Base-by-base conservation (phyloP, 1,140 invertebrate genomes). In the Zaprionus vittiger region DNA sequence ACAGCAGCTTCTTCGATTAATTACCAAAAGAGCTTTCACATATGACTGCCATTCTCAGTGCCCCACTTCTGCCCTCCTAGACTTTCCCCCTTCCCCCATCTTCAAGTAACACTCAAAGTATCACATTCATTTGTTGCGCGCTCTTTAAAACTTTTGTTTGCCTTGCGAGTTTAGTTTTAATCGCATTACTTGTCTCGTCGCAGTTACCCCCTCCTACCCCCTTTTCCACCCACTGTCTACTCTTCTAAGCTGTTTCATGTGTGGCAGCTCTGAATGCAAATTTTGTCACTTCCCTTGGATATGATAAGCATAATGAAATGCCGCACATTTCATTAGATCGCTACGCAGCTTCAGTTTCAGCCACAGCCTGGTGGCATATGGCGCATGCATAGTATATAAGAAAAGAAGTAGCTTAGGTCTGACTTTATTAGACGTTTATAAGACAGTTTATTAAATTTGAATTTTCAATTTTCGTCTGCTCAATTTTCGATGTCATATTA, bases 101-200 rank as follows among this genome's bases (percentile, higher is more conserved):
- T 31, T 34, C 11, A 11, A 28, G 15, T 28, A 26, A 41, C 34
- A 41, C 54, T 54, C 49, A 77, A 65, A 80, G 73, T 80, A 81
- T 80, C 80, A 74, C 69, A 85, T 79, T 81, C 74, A 85, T 81
- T 84, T 79, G 78, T 73, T 59, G 78, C 70, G 73, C 20, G 55
- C 12, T 73, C 81, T 81, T 75, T 63, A 72, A 82, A 82, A 81
- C 59, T 79, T 81, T 82, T 85, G 79, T 79, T 85, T 85, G 72
- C 72, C 75, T 78, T 71, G 41, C 24, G 44, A 55, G 60, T 54
- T 80, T 78, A 81, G 66, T 81, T 78, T 82, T 81, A 82, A 81
- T 81, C 73, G 79, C 79, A 81, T 81, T 81, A 65, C 74, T 78
- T 79, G 70, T 56, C 75, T 55, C 56, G 49, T 73, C 68, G 47